Evolutionary conservation across 2,888 invertebrate genomes (phyloP).

Genomic region (Limnephilus lunatus): DNA sequence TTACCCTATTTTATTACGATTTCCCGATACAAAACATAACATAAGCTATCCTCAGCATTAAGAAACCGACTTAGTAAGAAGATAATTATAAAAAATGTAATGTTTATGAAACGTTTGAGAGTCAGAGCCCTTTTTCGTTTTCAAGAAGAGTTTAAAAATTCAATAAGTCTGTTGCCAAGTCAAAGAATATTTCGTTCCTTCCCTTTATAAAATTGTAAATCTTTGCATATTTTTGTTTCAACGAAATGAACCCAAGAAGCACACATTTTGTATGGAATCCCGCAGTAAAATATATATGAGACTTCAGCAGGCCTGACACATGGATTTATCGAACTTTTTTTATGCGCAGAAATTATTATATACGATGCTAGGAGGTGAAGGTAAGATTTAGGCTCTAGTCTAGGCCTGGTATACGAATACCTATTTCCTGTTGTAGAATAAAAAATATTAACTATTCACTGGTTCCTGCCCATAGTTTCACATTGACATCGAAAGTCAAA

Average conservation of each 20-base stretch:
- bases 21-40: too few species aligned
- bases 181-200: neutral
- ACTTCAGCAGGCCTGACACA: neutral
- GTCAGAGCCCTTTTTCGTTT: too few species aligned
- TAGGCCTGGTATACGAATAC: too few species aligned
- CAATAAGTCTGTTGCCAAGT: neutral
- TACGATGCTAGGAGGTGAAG: neutral
- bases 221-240: neutral
- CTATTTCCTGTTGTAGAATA: too few species aligned
- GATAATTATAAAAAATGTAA: too few species aligned
- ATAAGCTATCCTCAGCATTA: too few species aligned
- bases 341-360: neutral
- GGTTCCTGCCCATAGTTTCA: neutral
- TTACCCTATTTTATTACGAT: too few species aligned
- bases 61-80: too few species aligned
- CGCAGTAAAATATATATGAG: neutral
- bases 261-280: neutral
- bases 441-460: too few species aligned
- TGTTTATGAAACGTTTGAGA: too few species aligned
- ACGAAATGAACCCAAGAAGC: neutral
- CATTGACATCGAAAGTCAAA: neutral
- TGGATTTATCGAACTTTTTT: slow-evolving; percentile 26
- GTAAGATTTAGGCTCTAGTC: neutral
- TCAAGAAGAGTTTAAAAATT: too few species aligned
- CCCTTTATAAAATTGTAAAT: neutral